Evolutionary conservation across 2,113 vertebrate species (phyloP).

Genomic region (Cariama cristata): DNA sequence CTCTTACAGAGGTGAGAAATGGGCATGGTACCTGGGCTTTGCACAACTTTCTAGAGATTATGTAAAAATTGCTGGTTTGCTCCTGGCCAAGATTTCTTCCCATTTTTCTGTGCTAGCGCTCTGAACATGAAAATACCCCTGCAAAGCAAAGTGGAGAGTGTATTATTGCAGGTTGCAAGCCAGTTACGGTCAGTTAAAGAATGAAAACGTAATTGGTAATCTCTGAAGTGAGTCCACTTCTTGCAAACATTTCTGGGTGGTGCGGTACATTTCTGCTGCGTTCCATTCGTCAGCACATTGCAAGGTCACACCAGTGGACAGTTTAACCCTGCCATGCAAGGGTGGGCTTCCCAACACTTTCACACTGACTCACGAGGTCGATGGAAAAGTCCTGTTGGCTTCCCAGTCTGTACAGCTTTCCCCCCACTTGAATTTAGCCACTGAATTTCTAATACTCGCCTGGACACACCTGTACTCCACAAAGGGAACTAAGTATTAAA

Average conservation of each 20-base stretch:
- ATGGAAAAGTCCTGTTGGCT: neutral
- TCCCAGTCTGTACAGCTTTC: neutral
- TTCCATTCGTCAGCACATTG: neutral
- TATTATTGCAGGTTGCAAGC: neutral
- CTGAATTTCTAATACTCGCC: neutral
- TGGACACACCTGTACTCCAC: neutral
- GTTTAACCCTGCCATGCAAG: neutral
- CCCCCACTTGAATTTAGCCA: neutral
- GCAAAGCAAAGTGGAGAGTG: neutral
- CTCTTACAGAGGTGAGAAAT: neutral
- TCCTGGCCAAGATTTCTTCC: neutral
- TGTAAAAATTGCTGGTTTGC: neutral
- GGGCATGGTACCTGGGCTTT: fast-evolving
- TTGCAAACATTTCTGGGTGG: neutral
- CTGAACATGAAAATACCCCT: neutral
- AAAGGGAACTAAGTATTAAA: neutral
- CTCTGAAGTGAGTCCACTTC: neutral
- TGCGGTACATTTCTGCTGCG: neutral
- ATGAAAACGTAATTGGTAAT: neutral
- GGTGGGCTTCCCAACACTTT: neutral
- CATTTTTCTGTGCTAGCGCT: neutral
- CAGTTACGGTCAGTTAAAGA: neutral
- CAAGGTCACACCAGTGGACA: neutral
- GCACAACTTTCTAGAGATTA: neutral
- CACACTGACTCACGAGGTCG: neutral